phyloP scores from a whole-genome alignment of 2,888 invertebrate genomes.

The Ichneumon xanthorius region DNA sequence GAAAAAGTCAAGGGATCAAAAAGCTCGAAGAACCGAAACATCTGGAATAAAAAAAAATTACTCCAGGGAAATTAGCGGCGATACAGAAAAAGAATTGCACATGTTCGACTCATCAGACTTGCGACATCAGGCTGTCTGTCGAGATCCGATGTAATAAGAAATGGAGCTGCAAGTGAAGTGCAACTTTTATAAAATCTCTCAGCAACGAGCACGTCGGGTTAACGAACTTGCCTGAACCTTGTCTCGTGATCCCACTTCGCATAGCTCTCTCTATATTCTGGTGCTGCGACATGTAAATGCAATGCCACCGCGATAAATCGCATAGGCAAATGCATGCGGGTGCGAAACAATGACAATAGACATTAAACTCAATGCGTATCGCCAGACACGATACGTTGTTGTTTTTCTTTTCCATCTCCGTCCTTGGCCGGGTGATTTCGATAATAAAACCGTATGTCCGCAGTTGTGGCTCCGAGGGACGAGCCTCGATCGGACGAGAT shows the following conservation, averaged over 20 bases:
- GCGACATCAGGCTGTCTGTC: constrained; percentile 1
- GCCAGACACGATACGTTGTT: neutral
- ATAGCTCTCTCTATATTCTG: constrained; percentile 14
- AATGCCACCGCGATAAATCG: constrained; percentile 26
- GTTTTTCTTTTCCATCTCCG: constrained; percentile 12
- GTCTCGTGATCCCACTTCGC: constrained; percentile 32
- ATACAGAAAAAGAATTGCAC: neutral
- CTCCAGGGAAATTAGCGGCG: too few species aligned
- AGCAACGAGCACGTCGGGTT: constrained; percentile 64
- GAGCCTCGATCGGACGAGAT: neutral
- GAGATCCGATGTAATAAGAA: constrained; percentile 7
- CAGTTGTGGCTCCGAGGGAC: neutral
- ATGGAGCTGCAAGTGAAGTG: constrained; percentile 35
- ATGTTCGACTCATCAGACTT: neutral
- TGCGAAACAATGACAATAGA: constrained; percentile 16
- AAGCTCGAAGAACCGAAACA: too few species aligned
- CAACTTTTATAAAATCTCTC: constrained; percentile 57
- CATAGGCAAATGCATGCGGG: constrained; percentile 49
- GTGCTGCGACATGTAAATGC: constrained; percentile 9
- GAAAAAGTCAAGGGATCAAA: too few species aligned
- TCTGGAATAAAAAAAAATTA: too few species aligned
- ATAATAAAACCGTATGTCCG: constrained; percentile 17
- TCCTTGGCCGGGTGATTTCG: constrained; percentile 29
- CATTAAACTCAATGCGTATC: neutral
- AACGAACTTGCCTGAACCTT: constrained; percentile 70